Evolutionary conservation across 2,113 vertebrate genomes (phyloP), one percentile per base, ranked within the genome.

Genomic region (Elephantulus edwardii): DNA sequence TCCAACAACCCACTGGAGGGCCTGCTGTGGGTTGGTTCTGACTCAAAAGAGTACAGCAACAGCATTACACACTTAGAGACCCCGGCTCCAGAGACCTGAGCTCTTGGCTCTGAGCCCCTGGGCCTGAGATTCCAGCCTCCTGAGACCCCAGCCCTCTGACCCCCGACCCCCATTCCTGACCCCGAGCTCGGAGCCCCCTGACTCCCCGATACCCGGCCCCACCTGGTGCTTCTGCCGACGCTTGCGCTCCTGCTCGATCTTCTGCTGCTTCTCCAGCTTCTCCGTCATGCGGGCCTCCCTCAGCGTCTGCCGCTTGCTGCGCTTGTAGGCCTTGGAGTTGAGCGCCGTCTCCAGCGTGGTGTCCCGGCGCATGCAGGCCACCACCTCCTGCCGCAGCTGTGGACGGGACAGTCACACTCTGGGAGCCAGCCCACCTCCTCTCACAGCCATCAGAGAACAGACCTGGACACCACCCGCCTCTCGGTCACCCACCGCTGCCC

Each of bases 221-320:
- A 99, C 99, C 99, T 99, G 99, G 93, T 99, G 99, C 91, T 99
- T 99, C 96, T 99, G 99, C n/a, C 99, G 96, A 6, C 99, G 98
- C 74, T 99, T 99, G 92, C 99, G 98, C 92, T 99, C 99, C 93
- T 99, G 99, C 66, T 99, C 99, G 0, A 99, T 99, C 97, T 99
- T 99, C 97, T 99, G 99, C 96, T 99, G 99, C 88, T 99, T 99
- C 96, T 99, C 99, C 90, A 99, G 98, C 71, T 99, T 99, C 96
- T 99, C 99, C 0, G 99, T 99, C 99, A 99, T 99, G 66, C 99
- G 98, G 0, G 99, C 99, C 94, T 99, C 99, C 46, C 99, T 96
- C 92, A 99, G 97, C 0, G 99, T 99, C 96, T 99, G 99, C 13
- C 99, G 98, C 96, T 99, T 99, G 97, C 99, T 99, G 88, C 99